Conservation (phyloP, 2,113 vertebrate genomes). For the Ceratotherium simum region DNA sequence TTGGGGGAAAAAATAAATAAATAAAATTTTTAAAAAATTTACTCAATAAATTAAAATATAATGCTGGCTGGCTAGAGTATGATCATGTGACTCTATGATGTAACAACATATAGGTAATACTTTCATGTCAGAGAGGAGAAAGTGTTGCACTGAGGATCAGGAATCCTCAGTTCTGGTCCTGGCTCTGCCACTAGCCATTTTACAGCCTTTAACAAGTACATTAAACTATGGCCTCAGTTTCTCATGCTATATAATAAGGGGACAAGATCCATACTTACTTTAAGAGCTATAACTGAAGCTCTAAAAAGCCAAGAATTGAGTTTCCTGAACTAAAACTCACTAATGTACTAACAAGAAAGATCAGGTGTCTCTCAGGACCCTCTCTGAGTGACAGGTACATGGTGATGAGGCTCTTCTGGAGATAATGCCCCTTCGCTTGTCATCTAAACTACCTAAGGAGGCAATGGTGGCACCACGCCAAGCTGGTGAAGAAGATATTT, state of each 20-base stretch:
- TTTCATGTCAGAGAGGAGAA: not conserved
- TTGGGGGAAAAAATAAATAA: too few relatives aligned
- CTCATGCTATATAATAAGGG: not conserved
- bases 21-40: not conserved
- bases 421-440: not conserved
- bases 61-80: not conserved
- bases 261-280: not conserved
- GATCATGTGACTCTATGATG: not conserved
- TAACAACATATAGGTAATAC: not conserved
- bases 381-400: not conserved
- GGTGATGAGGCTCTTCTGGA: not conserved
- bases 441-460: not conserved
- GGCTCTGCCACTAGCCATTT: not conserved
- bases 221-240: not conserved
- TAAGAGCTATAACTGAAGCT: not conserved
- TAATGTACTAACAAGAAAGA: not conserved
- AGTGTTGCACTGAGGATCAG: not conserved
- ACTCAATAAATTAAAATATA: not conserved
- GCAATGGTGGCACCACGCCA: not conserved
- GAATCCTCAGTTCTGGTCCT: not conserved
- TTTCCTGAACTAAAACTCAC: not conserved
- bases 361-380: not conserved
- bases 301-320: not conserved
- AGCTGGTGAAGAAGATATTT: not conserved
- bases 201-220: not conserved